Base-by-base conservation (phyloP, 1,140 invertebrate species). In the Telenomus remus region DNA sequence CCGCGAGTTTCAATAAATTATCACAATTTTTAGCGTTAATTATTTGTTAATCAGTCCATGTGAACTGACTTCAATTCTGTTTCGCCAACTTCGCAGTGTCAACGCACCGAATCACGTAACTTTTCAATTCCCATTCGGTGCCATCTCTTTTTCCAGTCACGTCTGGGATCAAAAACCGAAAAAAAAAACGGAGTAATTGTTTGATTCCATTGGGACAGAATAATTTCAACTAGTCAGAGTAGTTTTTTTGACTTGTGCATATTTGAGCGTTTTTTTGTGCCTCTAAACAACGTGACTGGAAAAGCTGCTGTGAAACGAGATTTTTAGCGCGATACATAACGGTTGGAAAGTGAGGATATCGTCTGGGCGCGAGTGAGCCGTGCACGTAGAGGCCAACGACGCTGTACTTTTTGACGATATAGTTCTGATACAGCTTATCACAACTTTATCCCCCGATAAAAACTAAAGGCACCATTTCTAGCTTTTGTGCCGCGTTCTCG, bases 401-500 rank as follows among this genome's bases (percentile, higher is more conserved):
- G 60, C 34, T 51, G 64, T 71, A 69, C 64, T 81, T 65, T 80
- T 83, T 84, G 76, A 78, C 78, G 76, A 69, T 80, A 79, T 70
- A 76, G 69, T 73, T 68, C 56, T 80, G 84, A 83, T 82, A 80
- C 75, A 81, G 82, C 82, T 86, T 87, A 87, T 86, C 85, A 81
- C 79, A 70, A 83, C 75, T 84, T 85, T 86, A 85, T 84, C 82
- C 76, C 33, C 13, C 81, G 80, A 86, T 87, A 85, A 86, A 86
- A 86, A 85, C 80, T 81, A 81, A 85, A 82, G 82, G 81, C 82
- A 82, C 81, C 76, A 82, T 84, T 87, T 82, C 81, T 79, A 84
- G 82, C 78, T 85, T 84, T 84, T 83, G 75, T 79, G 71, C 72
- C 54, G 75, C 73, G 74, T 76, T n/a, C 48, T 64, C 69, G 54